Percentiles rank a stretch among this genome's conserved stretches.
Conservation (phyloP, 2,113 vertebrate species). For the Pluvialis apricaria region DNA sequence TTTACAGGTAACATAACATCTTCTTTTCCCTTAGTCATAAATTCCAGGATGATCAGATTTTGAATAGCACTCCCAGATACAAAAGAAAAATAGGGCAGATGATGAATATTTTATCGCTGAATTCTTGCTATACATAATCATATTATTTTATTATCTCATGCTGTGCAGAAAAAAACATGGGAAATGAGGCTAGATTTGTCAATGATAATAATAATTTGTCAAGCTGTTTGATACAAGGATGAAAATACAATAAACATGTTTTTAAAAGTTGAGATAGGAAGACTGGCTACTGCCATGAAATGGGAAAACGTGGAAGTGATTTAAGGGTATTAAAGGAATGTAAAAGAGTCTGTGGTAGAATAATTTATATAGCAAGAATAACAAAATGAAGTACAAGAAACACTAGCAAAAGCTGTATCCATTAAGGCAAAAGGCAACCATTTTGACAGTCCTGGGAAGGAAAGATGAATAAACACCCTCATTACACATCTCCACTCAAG, state of each 20-base stretch:
- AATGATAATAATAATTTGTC: slow-evolving; percentile 51
- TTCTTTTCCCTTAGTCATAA: slow-evolving; percentile 39
- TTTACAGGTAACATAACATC: slow-evolving; percentile 25
- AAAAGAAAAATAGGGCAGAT: slow-evolving; percentile 58
- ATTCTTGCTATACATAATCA: slow-evolving; percentile 49
- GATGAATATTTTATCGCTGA: slow-evolving; percentile 55
- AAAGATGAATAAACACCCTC: not conserved
- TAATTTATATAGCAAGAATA: slow-evolving; percentile 2
- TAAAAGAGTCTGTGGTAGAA: not conserved
- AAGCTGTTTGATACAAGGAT: slow-evolving; percentile 34
- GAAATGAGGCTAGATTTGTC: slow-evolving; percentile 55
- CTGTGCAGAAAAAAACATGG: not conserved
- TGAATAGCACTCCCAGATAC: slow-evolving; percentile 25
- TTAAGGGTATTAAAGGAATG: slow-evolving; percentile 8
- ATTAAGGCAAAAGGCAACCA: not conserved
- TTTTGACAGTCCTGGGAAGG: not conserved
- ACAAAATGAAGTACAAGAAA: not conserved
- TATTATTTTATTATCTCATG: slow-evolving; percentile 60
- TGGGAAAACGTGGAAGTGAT: not conserved
- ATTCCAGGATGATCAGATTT: slow-evolving; percentile 34
- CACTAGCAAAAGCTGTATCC: not conserved
- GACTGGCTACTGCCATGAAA: slow-evolving; percentile 9
- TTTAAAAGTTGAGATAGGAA: slow-evolving; percentile 28
- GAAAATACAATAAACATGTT: slow-evolving; percentile 48
- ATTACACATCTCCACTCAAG: not conserved